A percentile compares a stretch with the other conserved stretches of the same genome.
These are phyloP conservation scores for Lutjanus erythropterus DNA, from an alignment of 2,113 vertebrate genomes.

Conservation along the genomic window DNA sequence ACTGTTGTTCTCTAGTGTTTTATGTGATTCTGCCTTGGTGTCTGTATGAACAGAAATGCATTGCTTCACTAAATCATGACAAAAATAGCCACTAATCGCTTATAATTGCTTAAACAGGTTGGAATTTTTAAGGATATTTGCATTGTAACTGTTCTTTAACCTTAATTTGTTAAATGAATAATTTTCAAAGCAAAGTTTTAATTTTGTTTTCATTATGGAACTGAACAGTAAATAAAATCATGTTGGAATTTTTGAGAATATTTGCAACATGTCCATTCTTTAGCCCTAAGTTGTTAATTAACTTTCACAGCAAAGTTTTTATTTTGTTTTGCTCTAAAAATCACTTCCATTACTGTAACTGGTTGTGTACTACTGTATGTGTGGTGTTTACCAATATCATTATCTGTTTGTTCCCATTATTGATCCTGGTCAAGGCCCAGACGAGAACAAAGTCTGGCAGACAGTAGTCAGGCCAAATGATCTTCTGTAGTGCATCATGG, in stretches of 20 bases:
- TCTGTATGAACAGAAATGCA: background rate
- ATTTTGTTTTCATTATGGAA: constrained; percentile 5
- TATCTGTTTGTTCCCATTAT: constrained; percentile 52
- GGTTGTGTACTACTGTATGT: background rate
- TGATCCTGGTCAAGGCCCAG: constrained; percentile 35
- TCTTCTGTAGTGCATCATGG: constrained; percentile 52
- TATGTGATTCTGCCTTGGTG: background rate
- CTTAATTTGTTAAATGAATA: background rate
- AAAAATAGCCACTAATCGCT: background rate
- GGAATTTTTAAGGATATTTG: background rate
- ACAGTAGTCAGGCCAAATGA: constrained; percentile 34
- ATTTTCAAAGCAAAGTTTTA: background rate
- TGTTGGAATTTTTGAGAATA: background rate
- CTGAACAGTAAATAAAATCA: too few relatives aligned
- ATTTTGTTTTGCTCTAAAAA: background rate
- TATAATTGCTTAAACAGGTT: background rate
- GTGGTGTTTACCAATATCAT: constrained; percentile 19
- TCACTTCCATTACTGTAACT: background rate
- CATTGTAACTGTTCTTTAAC: background rate
- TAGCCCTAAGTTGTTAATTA: background rate
- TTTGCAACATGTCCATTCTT: background rate
- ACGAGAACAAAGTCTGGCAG: constrained; percentile 52
- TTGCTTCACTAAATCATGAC: background rate
- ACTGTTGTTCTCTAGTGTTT: background rate
- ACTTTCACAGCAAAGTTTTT: background rate